Conservation (phyloP, 2,888 invertebrate species). For the Priocnemis perturbator region DNA sequence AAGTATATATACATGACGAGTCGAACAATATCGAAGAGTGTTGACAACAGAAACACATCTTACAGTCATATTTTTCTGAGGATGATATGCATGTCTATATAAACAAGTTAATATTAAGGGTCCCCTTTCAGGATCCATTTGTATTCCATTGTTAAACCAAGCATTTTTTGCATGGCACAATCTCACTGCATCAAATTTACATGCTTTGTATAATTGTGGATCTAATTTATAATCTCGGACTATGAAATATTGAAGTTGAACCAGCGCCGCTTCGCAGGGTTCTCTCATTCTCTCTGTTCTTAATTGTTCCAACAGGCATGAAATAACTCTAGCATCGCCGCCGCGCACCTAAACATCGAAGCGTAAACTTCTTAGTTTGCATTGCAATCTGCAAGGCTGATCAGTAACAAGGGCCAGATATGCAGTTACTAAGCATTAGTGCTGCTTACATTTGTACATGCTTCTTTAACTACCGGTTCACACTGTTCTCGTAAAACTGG, state of each 20-base stretch:
- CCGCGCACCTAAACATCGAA: constrained; percentile 78
- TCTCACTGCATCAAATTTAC: constrained; percentile 89
- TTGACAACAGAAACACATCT: constrained; percentile 24
- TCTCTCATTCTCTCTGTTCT: constrained; percentile 89
- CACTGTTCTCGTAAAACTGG: constrained; percentile 92
- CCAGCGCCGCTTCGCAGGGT: constrained; percentile 92
- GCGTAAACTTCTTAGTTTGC: constrained; percentile 32
- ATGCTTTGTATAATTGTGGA: constrained; percentile 90
- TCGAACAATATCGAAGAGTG: neutral
- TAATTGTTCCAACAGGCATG: constrained; percentile 95
- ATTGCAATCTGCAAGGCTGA: neutral
- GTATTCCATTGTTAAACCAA: constrained; percentile 84
- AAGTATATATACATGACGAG: neutral
- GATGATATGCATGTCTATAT: constrained; percentile 79
- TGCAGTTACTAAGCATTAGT: too few species aligned
- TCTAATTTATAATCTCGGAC: constrained; percentile 96
- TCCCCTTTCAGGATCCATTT: constrained; percentile 86
- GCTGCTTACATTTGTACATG: constrained; percentile 80
- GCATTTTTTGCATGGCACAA: constrained; percentile 87
- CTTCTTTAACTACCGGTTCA: constrained; percentile 87
- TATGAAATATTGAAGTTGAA: constrained; percentile 98
- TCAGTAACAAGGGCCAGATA: neutral
- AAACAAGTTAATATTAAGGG: constrained; percentile 93
- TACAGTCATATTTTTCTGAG: constrained; percentile 72
- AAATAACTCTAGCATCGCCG: constrained; percentile 90